Conservation (phyloP, 2,888 invertebrate genomes). For the Beris chalybata region DNA sequence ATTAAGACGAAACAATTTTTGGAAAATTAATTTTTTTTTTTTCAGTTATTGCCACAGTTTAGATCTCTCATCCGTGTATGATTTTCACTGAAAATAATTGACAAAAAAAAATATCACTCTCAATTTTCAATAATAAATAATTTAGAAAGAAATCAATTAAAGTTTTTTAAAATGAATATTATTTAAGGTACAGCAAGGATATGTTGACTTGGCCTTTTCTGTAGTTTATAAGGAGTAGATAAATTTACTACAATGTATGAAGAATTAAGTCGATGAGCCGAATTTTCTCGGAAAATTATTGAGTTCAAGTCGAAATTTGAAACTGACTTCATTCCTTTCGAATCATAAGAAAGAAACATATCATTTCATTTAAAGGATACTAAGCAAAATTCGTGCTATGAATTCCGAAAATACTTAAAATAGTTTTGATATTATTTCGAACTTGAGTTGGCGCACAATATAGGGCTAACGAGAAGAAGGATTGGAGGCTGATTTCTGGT, state of each 20-base stretch:
- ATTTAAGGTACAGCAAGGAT: conserved; percentile 1
- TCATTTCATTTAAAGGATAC: background rate
- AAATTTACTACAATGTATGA: conserved; percentile 3
- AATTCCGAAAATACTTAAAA: too few relatives aligned
- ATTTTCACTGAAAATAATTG: conserved; percentile 8
- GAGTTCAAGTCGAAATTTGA: conserved; percentile 16
- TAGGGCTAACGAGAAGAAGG: too few relatives aligned
- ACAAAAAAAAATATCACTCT: background rate
- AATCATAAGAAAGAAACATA: background rate
- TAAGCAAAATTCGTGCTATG: background rate
- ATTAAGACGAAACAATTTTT: conserved; percentile 5
- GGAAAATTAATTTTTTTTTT: conserved; percentile 10
- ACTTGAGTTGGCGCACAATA: too few relatives aligned
- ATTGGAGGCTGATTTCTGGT: too few relatives aligned
- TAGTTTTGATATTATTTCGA: too few relatives aligned
- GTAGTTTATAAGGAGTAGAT: conserved; percentile 22
- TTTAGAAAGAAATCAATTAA: background rate
- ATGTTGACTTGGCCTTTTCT: conserved; percentile 22
- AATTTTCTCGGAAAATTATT: conserved; percentile 6
- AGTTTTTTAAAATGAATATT: background rate
- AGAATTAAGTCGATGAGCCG: conserved; percentile 18
- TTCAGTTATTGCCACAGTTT: conserved; percentile 11
- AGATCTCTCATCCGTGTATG: conserved; percentile 8
- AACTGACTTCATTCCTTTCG: background rate
- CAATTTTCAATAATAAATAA: too few relatives aligned